These are phyloP conservation scores for Drosophila virilis DNA, from an alignment of 1,140 invertebrate species.

Conservation along the genomic window DNA sequence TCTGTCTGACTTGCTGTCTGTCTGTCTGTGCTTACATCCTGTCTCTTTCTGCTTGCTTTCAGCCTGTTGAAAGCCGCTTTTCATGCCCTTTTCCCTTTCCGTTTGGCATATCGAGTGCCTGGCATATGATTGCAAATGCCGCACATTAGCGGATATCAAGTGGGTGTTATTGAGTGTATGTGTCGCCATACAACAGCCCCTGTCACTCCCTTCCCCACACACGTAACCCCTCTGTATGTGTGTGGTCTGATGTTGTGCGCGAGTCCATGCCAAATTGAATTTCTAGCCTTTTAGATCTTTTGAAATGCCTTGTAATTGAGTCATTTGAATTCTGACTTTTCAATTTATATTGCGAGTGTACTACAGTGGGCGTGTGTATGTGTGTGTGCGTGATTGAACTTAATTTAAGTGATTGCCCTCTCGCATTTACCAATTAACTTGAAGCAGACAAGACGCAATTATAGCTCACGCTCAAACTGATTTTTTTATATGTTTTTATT, in stretches of 20 bases:
- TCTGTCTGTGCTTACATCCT: slow-evolving; percentile 34
- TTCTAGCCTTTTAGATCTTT: slow-evolving; percentile 83
- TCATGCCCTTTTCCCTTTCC: slow-evolving; percentile 4
- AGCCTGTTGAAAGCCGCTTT: slow-evolving; percentile 29
- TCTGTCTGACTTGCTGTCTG: slow-evolving; percentile 11
- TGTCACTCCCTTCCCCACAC: not conserved
- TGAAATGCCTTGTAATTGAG: slow-evolving; percentile 77
- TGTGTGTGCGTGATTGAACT: slow-evolving; percentile 52
- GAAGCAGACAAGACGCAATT: slow-evolving; percentile 36
- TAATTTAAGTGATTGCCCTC: slow-evolving; percentile 59
- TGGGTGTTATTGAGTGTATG: slow-evolving; percentile 78
- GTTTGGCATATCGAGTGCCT: slow-evolving; percentile 46
- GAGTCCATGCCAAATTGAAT: slow-evolving; percentile 79
- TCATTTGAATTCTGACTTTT: slow-evolving; percentile 81
- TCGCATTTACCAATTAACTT: slow-evolving; percentile 46
- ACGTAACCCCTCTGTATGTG: slow-evolving; percentile 3
- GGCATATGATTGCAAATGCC: slow-evolving; percentile 81
- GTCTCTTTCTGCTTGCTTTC: slow-evolving; percentile 10
- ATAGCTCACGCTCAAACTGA: slow-evolving; percentile 13
- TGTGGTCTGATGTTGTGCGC: slow-evolving; percentile 38
- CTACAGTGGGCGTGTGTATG: slow-evolving; percentile 7
- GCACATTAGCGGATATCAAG: slow-evolving; percentile 82
- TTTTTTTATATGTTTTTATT: slow-evolving; percentile 19
- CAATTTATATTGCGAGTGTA: slow-evolving; percentile 63
- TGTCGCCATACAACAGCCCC: slow-evolving; percentile 31